Evolutionary conservation across 2,888 invertebrate genomes (phyloP), one percentile per base, ranked within the genome.

Genomic region (Meiosimyza platycephala): DNA sequence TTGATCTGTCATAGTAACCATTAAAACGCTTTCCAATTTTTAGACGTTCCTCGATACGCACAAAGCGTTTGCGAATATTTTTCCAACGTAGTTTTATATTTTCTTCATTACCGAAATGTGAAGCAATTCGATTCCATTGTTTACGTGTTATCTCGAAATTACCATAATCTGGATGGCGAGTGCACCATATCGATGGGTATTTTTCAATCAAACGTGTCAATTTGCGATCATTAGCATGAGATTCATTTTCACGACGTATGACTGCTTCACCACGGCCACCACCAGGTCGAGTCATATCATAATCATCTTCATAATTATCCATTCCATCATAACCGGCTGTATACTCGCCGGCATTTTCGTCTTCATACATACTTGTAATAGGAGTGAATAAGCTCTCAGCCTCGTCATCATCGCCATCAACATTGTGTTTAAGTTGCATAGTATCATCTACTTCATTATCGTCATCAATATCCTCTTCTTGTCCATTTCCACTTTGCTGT

Each of bases 141-240:
- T 81, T 83, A 50, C 82, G 80, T 0, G 84, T 85, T 3, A 84
- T 79, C 48, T 81, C 81, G 64, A 79, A 81, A 40, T 82, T 85
- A 15, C 84, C 85, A 74, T 84, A 84, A 33, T 84, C 85, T 13
- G 83, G 83, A 76, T 84, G 83, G 0, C 80, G 79, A 1, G 85
- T 85, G 66, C 85, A 85, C 84, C 84, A 84, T 57, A 84, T 83
- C 3, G 84, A 84, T 1, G 84, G 84, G 77, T 83, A 85, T 67
- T 82, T 81, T 6, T 84, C 79, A 0, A 84, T 73, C 1, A 84
- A 74, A 1, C 83, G 79, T 0, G 84, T 85, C 13, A 84, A 55
- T 60, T 85, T 85, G 1, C 85, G 82, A 74, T 84, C 84, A 22
- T 79, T 82, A n/a, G 81, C 80, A 51, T 83, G 85, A 2, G 81